Base-by-base conservation (phyloP, 2,113 vertebrate genomes). In the Eurystomus gularis region DNA sequence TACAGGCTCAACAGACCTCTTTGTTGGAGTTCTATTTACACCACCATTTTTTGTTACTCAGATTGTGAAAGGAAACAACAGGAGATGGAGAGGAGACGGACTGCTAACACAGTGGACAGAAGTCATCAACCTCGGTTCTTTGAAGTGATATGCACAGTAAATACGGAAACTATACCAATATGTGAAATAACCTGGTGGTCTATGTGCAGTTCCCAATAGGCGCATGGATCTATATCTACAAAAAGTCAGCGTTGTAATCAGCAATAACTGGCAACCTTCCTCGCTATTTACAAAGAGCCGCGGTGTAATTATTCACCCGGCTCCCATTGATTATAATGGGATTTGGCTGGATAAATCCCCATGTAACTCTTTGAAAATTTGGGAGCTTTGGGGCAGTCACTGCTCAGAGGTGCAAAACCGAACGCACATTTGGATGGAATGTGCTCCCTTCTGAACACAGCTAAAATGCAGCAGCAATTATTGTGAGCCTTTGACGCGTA, bases 1-100 rank as follows among this genome's bases (percentile, higher is more conserved):
- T 97, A 97, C 92, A 94, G 89, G 90, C 96, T 97, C 95, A 96
- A 95, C 95, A 94, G 96, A 96, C 57, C 78, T 93, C 90, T 97
- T 97, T 97, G 96, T 97, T 94, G 90, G 88, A 95, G 65, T 7
- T 85, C 96, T 97, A 96, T 97, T 97, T 97, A 97, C 96, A 95
- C 95, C 95, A 81, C 92, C 92, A 93, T 97, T 97, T 97, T 97
- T 96, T 96, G 93, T 97, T 94, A 95, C 93, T 83, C 28, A 7
- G 84, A 61, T 62, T 95, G 86, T 97, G 96, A 97, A 97, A 96
- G 91, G 96, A 92, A 97, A 97, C 95, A 94, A 97, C 96, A 89
- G 94, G 93, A 95, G 94, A 95, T 68, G 84, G 94, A 96, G 95
- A 95, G 86, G 71, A 96, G 93, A 96, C 7, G 17, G 92, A 68